Evolutionary conservation across 1,140 invertebrate genomes (phyloP).

Genomic region (Drosophila pallidifrons): DNA sequence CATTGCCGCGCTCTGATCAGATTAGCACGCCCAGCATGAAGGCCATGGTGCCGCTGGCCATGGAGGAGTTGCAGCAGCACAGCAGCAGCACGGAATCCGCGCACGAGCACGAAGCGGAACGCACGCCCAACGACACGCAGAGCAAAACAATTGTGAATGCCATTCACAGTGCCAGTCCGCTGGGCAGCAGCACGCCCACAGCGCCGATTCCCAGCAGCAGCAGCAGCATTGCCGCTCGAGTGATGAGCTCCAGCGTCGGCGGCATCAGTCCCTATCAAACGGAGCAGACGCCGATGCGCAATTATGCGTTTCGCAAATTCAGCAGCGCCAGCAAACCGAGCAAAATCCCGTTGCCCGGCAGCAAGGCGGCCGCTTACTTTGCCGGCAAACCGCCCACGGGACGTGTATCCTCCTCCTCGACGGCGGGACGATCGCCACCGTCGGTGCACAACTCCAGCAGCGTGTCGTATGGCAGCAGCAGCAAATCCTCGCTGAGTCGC

Average conservation of each 20-base stretch:
- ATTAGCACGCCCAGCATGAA: constrained; percentile 86
- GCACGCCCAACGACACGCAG: constrained; percentile 54
- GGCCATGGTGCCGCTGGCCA: constrained; percentile 86
- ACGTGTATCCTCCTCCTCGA: constrained; percentile 42
- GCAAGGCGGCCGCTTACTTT: constrained; percentile 82
- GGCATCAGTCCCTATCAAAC: constrained; percentile 67
- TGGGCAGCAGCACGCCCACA: constrained; percentile 85
- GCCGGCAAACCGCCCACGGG: constrained; percentile 86
- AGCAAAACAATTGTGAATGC: constrained; percentile 60
- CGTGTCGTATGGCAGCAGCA: constrained; percentile 85
- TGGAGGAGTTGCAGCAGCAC: constrained; percentile 86
- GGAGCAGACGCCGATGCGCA: constrained; percentile 58
- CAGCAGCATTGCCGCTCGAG: constrained; percentile 65
- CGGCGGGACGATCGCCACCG: constrained; percentile 76
- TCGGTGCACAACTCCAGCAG: constrained; percentile 77
- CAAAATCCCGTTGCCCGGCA: constrained; percentile 89
- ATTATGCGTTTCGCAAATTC: constrained; percentile 65
- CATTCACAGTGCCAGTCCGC: constrained; percentile 45
- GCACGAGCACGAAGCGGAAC: constrained; percentile 86
- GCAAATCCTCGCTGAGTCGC: constrained; percentile 77
- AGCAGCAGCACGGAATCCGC: constrained; percentile 88
- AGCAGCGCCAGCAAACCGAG: constrained; percentile 87
- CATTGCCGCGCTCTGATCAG: constrained; percentile 64
- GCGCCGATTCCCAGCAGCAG: constrained; percentile 85
- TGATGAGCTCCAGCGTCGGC: constrained; percentile 79